Conservation (phyloP, 2,888 invertebrate species). For the Drosophila diplacantha region DNA sequence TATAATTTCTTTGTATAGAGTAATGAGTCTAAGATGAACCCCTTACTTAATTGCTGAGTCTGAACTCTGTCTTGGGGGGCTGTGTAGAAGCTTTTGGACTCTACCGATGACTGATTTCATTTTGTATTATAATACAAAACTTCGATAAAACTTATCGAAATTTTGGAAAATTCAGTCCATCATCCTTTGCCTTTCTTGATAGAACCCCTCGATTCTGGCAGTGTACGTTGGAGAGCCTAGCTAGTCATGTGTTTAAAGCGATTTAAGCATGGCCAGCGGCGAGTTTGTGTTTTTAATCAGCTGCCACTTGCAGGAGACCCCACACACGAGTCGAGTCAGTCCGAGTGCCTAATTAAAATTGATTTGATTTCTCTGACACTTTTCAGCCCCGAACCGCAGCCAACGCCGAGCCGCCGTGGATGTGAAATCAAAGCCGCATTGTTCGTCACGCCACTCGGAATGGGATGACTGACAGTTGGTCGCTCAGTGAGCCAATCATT, state of each 20-base stretch:
- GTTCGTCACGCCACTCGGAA: conserved; percentile 60
- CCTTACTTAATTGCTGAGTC: not conserved
- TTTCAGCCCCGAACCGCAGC: conserved; percentile 43
- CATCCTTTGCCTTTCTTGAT: not conserved
- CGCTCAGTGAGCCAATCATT: conserved; percentile 44
- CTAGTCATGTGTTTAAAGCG: conserved; percentile 47
- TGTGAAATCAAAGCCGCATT: conserved; percentile 67
- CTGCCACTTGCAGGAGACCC: conserved; percentile 67
- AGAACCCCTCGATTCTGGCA: not conserved
- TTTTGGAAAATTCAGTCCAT: not conserved
- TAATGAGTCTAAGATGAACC: not conserved
- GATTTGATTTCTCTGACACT: conserved; percentile 73
- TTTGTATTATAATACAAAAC: no score
- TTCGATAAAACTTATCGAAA: not conserved
- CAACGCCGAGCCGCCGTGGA: conserved; percentile 2
- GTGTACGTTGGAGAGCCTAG: conserved; percentile 20
- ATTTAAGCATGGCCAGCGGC: conserved; percentile 52
- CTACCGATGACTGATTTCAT: no score
- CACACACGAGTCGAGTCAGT: conserved; percentile 47
- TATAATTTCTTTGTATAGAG: not conserved
- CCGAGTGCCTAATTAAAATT: conserved; percentile 68
- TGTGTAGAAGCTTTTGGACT: no score
- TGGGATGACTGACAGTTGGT: conserved; percentile 34
- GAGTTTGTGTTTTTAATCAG: conserved; percentile 63
- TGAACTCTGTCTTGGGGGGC: no score